Evolutionary conservation across 2,113 vertebrate genomes (phyloP), one percentile per base, ranked within the genome.

Genomic region (Bolborhynchus lineola): DNA sequence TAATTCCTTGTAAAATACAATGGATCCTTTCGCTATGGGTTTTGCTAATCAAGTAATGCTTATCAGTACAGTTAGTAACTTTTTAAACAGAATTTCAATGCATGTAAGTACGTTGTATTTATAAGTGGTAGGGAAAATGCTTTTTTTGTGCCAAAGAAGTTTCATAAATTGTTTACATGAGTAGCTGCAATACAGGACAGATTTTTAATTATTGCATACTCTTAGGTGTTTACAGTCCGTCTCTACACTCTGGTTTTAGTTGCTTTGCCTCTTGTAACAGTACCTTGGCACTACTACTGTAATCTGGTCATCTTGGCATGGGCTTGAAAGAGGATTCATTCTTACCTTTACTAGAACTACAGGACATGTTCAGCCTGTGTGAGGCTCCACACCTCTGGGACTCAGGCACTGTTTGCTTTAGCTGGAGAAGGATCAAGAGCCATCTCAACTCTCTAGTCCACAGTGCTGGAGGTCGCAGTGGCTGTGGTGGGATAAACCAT

Each of bases 101-200:
- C 90, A 95, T 95, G 96, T 77, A 95, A 90, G 88, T 91, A 86
- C n/a, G 6, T 90, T 90, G 90, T 94, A 96, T 83, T 95, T 95
- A 88, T 90, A 94, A 96, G 79, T 88, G 92, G 86, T 96, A 88
- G 91, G 95, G 94, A 97, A 97, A 90, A 97, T 91, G 96, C 97
- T 97, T 96, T 97, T 95, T 95, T 97, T 98, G 97, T 98, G 98
- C 98, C 98, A 98, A 98, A 98, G 98, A 98, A 95, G 71, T 98
- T 98, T 97, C 97, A 93, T 97, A 97, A 75, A 86, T 96, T 98
- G 97, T 98, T 98, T 98, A 97, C 97, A 97, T 90, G 63, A 95
- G 83, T 97, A 94, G 92, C 88, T 95, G 95, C 93, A 96, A 88
- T 95, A 96, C 88, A 75, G 88, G 21, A 90, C 87, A 89, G 77